Percentiles rank a stretch among this genome's conserved stretches.
Evolutionary conservation across 2,888 invertebrate species (phyloP).

Genomic region (Agrochola macilenta): DNA sequence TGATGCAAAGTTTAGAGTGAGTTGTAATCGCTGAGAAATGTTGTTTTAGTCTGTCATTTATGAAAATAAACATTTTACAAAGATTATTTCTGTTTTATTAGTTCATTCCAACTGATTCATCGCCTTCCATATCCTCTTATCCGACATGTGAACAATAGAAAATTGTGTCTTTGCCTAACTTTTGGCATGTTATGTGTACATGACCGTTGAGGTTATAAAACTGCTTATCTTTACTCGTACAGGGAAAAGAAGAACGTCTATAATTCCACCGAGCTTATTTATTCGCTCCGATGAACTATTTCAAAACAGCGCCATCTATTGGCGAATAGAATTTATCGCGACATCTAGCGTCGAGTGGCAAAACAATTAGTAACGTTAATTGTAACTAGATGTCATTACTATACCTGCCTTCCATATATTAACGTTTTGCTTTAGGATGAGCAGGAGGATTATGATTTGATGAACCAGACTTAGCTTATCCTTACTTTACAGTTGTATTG

Average conservation of each 20-base stretch:
- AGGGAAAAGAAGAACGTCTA: neutral
- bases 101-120: no score
- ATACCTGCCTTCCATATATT: neutral
- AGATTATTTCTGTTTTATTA: constrained; percentile 62
- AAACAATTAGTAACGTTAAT: neutral
- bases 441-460: neutral
- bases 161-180: no score
- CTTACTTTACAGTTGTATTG: neutral
- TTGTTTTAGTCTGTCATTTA: constrained; percentile 86
- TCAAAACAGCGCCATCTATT: constrained; percentile 65
- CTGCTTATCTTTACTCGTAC: neutral
- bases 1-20: constrained; percentile 78
- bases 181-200: no score
- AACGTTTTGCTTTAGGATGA: neutral
- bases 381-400: constrained; percentile 41
- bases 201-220: neutral
- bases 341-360: constrained; percentile 68
- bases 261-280: no score
- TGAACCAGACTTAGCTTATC: neutral
- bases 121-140: neutral
- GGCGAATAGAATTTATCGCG: constrained; percentile 53
- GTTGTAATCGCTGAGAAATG: constrained; percentile 81
- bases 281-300: rapidly evolving
- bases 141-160: no score
- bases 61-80: constrained; percentile 86